A percentile compares a stretch with the other conserved stretches of the same genome.
Evolutionary conservation across 2,888 invertebrate genomes (phyloP).

Genomic region (Mythimna pallens): DNA sequence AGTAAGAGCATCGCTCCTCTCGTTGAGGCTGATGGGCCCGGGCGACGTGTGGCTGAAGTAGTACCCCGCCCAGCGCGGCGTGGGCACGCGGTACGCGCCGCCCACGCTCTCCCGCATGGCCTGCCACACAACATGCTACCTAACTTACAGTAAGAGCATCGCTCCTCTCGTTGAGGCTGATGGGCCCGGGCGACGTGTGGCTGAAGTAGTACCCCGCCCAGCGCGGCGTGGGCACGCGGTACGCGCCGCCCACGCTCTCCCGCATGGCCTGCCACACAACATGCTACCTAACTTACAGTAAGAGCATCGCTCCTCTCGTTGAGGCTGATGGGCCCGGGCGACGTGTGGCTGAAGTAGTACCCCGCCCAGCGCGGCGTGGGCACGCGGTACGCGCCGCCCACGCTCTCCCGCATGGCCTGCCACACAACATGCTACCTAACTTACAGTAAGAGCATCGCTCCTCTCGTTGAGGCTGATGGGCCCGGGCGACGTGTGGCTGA

Average conservation of each 20-base stretch:
- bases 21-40: conserved; percentile 79
- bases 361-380: conserved; percentile 97
- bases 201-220: conserved; percentile 98
- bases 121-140: too few relatives aligned
- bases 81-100: conserved; percentile 93
- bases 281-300: conserved; percentile 73
- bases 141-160: conserved; percentile 71
- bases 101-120: conserved; percentile 92
- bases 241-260: conserved; percentile 90
- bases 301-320: conserved; percentile 67
- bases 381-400: conserved; percentile 92
- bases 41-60: conserved; percentile 98
- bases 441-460: conserved; percentile 71
- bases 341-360: conserved; percentile 97
- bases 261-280: conserved; percentile 92
- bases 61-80: conserved; percentile 96
- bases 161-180: conserved; percentile 72
- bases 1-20: conserved; percentile 67
- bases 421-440: too few relatives aligned
- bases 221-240: conserved; percentile 93
- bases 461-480: conserved; percentile 77
- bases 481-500: conserved; percentile 96
- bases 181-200: conserved; percentile 94
- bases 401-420: conserved; percentile 92
- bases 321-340: conserved; percentile 90